phyloP scores from a whole-genome alignment of 1,140 invertebrate genomes.

The roundworm (Caenorhabditis elegans) region WBcel235 BX284603.4:5917501-5918000 shows the following conservation, averaged over 20 bases:
- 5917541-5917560: neutral
- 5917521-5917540: neutral
- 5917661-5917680: neutral
- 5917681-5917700: neutral
- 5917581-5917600: neutral
- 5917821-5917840: conserved; percentile 93
- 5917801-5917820: conserved; percentile 92
- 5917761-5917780: conserved; percentile 68
- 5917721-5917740: neutral
- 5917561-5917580: conserved; percentile 24
- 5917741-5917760: conserved; percentile 54
- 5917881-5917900: conserved; percentile 95
- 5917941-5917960: conserved; percentile 82
- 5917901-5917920: conserved; percentile 95
- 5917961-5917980: neutral
- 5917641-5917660: neutral
- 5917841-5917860: conserved; percentile 97
- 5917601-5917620: neutral
- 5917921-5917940: conserved; percentile 98
- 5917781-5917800: conserved; percentile 83
- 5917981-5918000: no score
- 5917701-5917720: neutral
- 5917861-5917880: conserved; percentile 95
- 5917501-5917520: neutral
- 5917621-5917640: neutral